These are phyloP conservation scores for Thinocorus orbignyianus DNA, from an alignment of 2,113 vertebrate species.

Conservation along the genomic window DNA sequence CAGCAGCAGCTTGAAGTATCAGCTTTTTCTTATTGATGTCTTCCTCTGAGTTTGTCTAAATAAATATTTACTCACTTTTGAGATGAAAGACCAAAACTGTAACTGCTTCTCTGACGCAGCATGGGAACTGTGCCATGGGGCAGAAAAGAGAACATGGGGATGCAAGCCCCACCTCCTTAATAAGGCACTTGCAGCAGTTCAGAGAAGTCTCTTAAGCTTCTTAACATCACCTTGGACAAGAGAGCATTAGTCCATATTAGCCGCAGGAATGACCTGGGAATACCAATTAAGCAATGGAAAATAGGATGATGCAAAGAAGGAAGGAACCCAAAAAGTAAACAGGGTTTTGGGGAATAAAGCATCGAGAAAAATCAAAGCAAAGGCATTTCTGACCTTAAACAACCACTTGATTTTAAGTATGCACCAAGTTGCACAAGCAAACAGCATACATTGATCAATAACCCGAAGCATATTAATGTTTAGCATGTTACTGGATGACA, in stretches of 20 bases:
- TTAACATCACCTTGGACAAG: neutral
- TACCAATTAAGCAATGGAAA: neutral
- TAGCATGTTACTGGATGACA: neutral
- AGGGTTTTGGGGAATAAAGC: neutral
- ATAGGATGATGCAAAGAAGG: neutral
- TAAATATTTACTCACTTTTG: neutral
- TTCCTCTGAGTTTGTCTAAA: neutral
- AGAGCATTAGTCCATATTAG: neutral
- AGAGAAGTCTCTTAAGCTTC: neutral
- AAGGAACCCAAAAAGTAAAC: neutral
- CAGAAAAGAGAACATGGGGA: neutral
- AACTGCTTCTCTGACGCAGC: neutral
- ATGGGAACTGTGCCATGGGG: neutral
- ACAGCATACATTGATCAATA: neutral
- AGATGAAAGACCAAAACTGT: neutral
- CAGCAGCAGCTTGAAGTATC: neutral
- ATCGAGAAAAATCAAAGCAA: neutral
- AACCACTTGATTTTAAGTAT: neutral
- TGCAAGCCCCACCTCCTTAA: neutral
- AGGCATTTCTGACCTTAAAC: neutral
- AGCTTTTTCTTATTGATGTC: neutral
- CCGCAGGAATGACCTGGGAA: neutral
- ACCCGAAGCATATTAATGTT: neutral
- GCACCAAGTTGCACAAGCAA: neutral
- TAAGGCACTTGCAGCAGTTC: neutral